These are phyloP conservation scores for Myotis yumanensis DNA, from an alignment of 2,113 vertebrate genomes.

Conservation along the genomic window DNA sequence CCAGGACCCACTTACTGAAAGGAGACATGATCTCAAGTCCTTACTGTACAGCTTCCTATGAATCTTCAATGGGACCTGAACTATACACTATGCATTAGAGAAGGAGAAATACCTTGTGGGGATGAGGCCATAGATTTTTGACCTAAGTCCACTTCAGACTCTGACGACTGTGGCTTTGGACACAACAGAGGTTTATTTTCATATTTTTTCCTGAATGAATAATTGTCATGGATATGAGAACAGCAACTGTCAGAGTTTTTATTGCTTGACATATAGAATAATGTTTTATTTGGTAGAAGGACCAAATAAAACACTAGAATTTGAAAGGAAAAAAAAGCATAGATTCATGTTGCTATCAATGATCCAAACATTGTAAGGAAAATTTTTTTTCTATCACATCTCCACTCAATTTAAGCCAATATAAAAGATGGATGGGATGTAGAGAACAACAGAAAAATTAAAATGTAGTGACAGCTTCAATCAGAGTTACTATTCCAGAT, in stretches of 20 bases:
- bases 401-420: not conserved
- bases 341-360: not conserved
- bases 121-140: not conserved
- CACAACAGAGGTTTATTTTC: not conserved
- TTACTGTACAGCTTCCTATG: not conserved
- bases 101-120: not conserved
- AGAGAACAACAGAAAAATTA: not conserved
- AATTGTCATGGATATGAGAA: not conserved
- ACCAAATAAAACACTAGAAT: not conserved
- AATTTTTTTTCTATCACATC: not conserved
- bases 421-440: not conserved
- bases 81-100: not conserved
- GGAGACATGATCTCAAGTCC: not conserved
- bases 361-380: not conserved
- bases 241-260: not conserved
- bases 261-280: not conserved
- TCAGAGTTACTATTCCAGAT: not conserved
- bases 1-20: not conserved
- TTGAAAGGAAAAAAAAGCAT: not conserved
- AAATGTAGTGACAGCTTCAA: not conserved
- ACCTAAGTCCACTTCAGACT: not conserved
- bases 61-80: not conserved
- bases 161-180: not conserved
- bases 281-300: not conserved
- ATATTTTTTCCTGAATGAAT: not conserved